Conservation (phyloP, 2,888 invertebrate genomes). For the Macrostomum cliftonense region DNA sequence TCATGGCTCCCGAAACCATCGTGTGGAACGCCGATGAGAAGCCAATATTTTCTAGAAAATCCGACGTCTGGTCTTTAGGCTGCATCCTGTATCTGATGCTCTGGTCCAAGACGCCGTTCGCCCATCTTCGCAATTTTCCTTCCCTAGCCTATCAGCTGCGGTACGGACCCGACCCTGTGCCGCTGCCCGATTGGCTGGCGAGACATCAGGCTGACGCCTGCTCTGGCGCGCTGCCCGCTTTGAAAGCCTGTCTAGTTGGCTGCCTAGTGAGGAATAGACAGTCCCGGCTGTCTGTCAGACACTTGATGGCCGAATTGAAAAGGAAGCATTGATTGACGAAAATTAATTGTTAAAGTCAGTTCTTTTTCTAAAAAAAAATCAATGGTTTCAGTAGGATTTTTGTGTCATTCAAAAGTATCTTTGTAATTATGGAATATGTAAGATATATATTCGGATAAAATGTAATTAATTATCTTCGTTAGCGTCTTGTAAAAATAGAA, state of each 20-base stretch:
- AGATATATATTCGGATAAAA: too few relatives aligned
- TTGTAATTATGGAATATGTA: too few relatives aligned
- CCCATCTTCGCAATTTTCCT: slow-evolving; percentile 4
- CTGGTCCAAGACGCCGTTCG: slow-evolving; percentile 71
- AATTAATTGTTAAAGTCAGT: too few relatives aligned
- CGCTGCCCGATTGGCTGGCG: background rate
- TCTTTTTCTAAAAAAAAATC: too few relatives aligned
- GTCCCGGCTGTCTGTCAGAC: background rate
- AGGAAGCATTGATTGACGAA: too few relatives aligned
- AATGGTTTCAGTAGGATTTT: too few relatives aligned
- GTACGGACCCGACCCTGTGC: slow-evolving; percentile 2
- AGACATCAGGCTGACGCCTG: background rate
- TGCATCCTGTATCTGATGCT: slow-evolving; percentile 82
- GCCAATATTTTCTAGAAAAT: slow-evolving; percentile 45
- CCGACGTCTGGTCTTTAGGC: slow-evolving; percentile 91
- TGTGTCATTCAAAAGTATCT: too few relatives aligned
- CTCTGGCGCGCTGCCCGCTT: background rate
- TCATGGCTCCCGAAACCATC: too few relatives aligned
- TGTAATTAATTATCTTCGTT: too few relatives aligned
- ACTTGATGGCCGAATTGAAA: background rate
- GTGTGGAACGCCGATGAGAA: too few relatives aligned
- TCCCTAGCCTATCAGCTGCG: slow-evolving; percentile 1
- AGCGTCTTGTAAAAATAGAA: too few relatives aligned
- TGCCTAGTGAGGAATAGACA: background rate
- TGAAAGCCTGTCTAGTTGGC: background rate